These are phyloP conservation scores for Saxicola maurus DNA, from an alignment of 2,797 vertebrate species.

Conservation along the genomic window DNA sequence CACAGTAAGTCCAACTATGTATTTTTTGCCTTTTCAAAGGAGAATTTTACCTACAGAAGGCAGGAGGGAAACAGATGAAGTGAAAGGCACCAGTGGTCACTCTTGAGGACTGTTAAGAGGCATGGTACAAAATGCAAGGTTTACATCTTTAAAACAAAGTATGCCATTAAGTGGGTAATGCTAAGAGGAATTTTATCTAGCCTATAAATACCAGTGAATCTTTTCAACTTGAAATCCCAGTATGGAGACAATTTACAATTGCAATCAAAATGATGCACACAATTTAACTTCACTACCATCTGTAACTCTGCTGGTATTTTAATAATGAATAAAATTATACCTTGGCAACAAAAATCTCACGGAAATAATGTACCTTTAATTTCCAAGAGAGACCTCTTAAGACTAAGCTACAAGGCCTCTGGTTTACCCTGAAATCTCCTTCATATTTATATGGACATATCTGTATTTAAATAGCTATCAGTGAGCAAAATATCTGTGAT, in stretches of 20 bases:
- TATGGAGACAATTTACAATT: slow-evolving; percentile 57
- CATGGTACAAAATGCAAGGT: slow-evolving; percentile 10
- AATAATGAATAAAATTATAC: slow-evolving; percentile 67
- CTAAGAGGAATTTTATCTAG: slow-evolving; percentile 67
- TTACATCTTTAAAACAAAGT: slow-evolving; percentile 61
- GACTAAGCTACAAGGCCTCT: neutral
- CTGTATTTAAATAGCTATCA: neutral
- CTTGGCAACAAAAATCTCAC: slow-evolving; percentile 32
- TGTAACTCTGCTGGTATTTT: slow-evolving; percentile 63
- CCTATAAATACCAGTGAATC: slow-evolving; percentile 61
- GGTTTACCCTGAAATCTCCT: neutral
- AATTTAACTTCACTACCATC: slow-evolving; percentile 62
- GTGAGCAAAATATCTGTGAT: neutral
- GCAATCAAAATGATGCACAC: slow-evolving; percentile 56
- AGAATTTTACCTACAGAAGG: neutral
- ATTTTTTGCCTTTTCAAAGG: slow-evolving; percentile 17
- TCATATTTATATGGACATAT: neutral
- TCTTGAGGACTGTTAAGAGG: slow-evolving; percentile 20
- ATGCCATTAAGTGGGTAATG: slow-evolving; percentile 23
- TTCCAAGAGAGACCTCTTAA: neutral
- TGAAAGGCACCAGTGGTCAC: slow-evolving; percentile 22
- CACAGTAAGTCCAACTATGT: neutral
- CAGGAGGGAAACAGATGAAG: slow-evolving; percentile 14
- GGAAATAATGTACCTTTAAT: slow-evolving; percentile 31
- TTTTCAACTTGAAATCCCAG: slow-evolving; percentile 58